phyloP scores from a whole-genome alignment of 2,888 invertebrate genomes.

The Harpalus rubripes region DNA sequence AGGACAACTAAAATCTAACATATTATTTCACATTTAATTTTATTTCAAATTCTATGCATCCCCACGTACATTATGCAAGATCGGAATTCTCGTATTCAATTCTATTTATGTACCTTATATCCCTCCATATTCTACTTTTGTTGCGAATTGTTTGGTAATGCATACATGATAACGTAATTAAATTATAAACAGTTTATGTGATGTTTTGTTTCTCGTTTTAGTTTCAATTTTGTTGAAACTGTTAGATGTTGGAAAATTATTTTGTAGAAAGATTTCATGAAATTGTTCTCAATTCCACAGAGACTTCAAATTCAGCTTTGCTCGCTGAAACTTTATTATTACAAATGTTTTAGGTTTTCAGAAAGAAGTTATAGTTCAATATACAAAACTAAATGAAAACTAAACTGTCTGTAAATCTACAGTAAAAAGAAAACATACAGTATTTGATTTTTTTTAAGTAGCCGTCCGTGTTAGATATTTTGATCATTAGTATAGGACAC shows the following conservation, averaged over 20 bases:
- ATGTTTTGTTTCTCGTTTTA: slow-evolving; percentile 33
- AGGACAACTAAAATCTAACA: too few species aligned
- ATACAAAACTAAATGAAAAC: not conserved
- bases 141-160: slow-evolving; percentile 20
- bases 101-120: not conserved
- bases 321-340: not conserved
- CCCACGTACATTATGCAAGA: not conserved
- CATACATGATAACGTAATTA: slow-evolving; percentile 34
- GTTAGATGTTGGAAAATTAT: slow-evolving; percentile 28
- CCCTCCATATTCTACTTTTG: not conserved
- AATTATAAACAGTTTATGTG: slow-evolving; percentile 47
- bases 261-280: slow-evolving; percentile 19
- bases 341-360: not conserved
- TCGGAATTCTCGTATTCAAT: not conserved
- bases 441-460: too few species aligned
- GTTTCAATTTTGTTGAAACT: slow-evolving; percentile 45
- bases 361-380: not conserved
- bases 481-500: too few species aligned
- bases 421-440: not conserved
- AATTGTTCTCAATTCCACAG: slow-evolving; percentile 6
- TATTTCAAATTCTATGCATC: not conserved
- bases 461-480: too few species aligned
- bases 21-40: too few species aligned
- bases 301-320: not conserved
- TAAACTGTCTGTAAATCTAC: too few species aligned